Base-by-base conservation (phyloP, 2,888 invertebrate species). In the Acrobasis repandana region DNA sequence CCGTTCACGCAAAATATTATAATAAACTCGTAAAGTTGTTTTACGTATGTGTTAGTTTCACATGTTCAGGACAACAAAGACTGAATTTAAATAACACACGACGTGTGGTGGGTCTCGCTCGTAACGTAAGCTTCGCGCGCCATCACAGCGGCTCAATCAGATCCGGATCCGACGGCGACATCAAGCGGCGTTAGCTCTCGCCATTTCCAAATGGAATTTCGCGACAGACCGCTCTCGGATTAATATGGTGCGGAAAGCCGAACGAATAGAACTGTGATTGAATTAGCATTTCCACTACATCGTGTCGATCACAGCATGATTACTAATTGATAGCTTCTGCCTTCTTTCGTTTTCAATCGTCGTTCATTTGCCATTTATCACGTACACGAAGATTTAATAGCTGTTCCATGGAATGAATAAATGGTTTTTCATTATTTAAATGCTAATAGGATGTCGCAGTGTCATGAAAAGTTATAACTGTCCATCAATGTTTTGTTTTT, bases 181-280 rank as follows among this genome's bases (percentile, higher is more conserved):
- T 80, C 74, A 74, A 75, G 74, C 72, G 74, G 73, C 75, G 74
- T 72, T 74, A 74, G 79, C 71, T 73, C 65, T 75, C 77, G 76
- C 75, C 74, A 77, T 77, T 77, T 76, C 76, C 75, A 82, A 86
- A 85, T 83, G 81, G 82, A 83, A 83, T 86, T 83, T 84, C 72
- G 80, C 77, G 81, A 81, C 82, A 82, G 80, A 77, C 78, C 76
- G 76, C 75, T 73, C 74, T 71, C 74, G 75, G 79, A 83, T 83
- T 84, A 83, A 84, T 83, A 81, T 79, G 81, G 73, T 75, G 74
- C 75, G 73, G 77, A 76, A 70, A 73, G 74, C 72, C 74, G 73
- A 74, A 76, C 78, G 75, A 80, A 79, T 80, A 76, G 74, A 74
- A 76, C 75, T 72, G 74, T 70, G 77, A 80, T 79, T 80, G 75